These are phyloP conservation scores for Aspidoscelis tigris DNA, from an alignment of 2,113 vertebrate genomes.

Conservation along the genomic window DNA sequence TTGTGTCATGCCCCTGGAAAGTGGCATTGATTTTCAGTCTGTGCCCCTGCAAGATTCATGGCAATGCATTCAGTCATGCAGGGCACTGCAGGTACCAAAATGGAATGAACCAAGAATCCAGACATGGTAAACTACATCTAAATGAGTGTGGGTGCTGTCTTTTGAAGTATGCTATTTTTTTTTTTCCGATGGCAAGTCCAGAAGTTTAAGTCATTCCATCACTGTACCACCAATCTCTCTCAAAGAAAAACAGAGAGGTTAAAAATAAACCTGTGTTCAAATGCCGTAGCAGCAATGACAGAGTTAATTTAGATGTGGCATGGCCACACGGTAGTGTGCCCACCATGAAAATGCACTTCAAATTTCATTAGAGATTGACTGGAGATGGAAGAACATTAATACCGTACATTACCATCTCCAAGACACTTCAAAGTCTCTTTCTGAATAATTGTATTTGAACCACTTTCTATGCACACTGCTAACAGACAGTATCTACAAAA, in stretches of 20 bases:
- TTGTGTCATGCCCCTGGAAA: background rate
- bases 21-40: background rate
- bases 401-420: no score
- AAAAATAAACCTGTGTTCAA: background rate
- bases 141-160: background rate
- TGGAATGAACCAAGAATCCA: background rate
- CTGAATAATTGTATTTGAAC: background rate
- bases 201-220: slow-evolving; percentile 1
- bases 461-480: slow-evolving; percentile 11
- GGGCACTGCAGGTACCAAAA: background rate
- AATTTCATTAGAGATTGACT: no score
- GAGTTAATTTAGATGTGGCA: no score
- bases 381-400: no score
- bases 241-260: slow-evolving; percentile 4
- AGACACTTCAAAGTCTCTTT: no score
- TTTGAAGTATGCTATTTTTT: background rate
- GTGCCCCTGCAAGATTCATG: background rate
- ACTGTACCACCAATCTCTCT: background rate
- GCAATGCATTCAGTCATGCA: background rate
- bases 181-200: background rate
- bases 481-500: no score
- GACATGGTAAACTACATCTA: background rate
- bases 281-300: no score
- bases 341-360: no score
- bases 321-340: no score